Percentiles rank a stretch among this genome's conserved stretches.
phyloP scores from a whole-genome alignment of 2,888 invertebrate species.

The Ophion slaviceki region DNA sequence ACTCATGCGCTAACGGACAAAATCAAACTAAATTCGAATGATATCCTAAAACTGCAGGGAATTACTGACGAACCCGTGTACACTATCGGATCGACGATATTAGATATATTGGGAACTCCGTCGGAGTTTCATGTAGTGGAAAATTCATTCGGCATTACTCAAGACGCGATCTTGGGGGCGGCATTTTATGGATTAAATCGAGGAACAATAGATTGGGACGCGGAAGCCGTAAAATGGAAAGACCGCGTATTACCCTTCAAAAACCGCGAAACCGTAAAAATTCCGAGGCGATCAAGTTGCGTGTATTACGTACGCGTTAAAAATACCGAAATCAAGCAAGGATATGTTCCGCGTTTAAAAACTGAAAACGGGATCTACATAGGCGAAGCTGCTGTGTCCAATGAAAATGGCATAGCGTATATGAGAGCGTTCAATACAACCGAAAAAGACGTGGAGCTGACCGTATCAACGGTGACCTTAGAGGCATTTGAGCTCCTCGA shows the following conservation, averaged over 20 bases:
- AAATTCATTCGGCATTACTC: slow-evolving; percentile 5
- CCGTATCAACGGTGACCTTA: slow-evolving; percentile 33
- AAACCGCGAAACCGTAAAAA: slow-evolving; percentile 2
- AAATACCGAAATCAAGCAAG: slow-evolving; percentile 10
- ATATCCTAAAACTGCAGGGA: slow-evolving; percentile 33
- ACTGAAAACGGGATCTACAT: neutral
- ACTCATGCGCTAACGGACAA: neutral
- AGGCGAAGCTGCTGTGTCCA: slow-evolving; percentile 30
- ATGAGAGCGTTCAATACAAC: slow-evolving; percentile 27
- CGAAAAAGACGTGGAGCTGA: slow-evolving; percentile 30
- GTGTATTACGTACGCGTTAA: slow-evolving; percentile 10
- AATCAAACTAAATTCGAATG: neutral
- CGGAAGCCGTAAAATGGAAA: slow-evolving; percentile 10
- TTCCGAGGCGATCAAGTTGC: slow-evolving; percentile 1
- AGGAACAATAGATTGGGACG: slow-evolving; percentile 17
- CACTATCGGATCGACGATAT: slow-evolving; percentile 19
- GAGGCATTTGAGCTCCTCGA: slow-evolving; percentile 28
- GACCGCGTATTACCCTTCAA: slow-evolving; percentile 12
- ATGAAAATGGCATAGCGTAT: slow-evolving; percentile 26
- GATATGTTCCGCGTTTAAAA: slow-evolving; percentile 28
- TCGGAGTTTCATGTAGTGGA: slow-evolving; percentile 39
- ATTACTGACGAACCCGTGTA: slow-evolving; percentile 30
- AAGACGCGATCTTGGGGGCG: slow-evolving; percentile 16
- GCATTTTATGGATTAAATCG: slow-evolving; percentile 28
- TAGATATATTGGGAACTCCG: slow-evolving; percentile 14